Evolutionary conservation across 1,140 invertebrate genomes (phyloP), one percentile per base, ranked within the genome.

Genomic region (Campoletis sonorensis): DNA sequence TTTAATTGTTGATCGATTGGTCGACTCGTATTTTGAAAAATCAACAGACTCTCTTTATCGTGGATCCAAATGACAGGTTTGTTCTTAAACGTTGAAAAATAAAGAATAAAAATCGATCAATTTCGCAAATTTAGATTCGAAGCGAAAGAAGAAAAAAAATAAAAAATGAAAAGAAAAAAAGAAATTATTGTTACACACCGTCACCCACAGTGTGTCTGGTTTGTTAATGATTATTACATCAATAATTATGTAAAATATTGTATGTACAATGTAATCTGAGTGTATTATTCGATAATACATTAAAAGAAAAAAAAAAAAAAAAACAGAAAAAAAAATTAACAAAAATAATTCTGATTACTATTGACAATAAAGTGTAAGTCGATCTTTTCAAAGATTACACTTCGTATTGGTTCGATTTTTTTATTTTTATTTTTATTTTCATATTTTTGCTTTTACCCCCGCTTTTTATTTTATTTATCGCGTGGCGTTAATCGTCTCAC

Each of bases 211-310:
- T 72, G 61, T 87, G 82, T 90, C 88, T 91, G 90, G 87, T 91
- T 92, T 91, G 88, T 91, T 92, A 89, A 88, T 89, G 87, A 89
- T 90, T 89, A 90, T 89, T 88, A 88, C 81, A 88, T 89, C 83
- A 88, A 87, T 86, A 86, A 91, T 91, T 89, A 90, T 92, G 89
- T 91, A 91, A 92, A 91, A 90, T 91, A 91, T 92, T 70, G 89
- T 92, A 91, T 90, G 88, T 92, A 91, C 85, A 91, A 85, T 90
- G 88, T 91, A 91, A 89, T 88, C 90, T 92, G 87, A 89, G 82
- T 92, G 90, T 92, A 90, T 89, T 89, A 87, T 90, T 89, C 88
- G 89, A 89, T 87, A 87, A 82, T 82, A 84, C 70, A 79, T 15
- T 77, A 30, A 76, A 72, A 45, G 40, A 45, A 0, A 45, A 11